A percentile compares a stretch with the other conserved stretches of the same genome.
Evolutionary conservation across 1,140 invertebrate genomes (phyloP).

Genomic region (Cecropterus lyciades): DNA sequence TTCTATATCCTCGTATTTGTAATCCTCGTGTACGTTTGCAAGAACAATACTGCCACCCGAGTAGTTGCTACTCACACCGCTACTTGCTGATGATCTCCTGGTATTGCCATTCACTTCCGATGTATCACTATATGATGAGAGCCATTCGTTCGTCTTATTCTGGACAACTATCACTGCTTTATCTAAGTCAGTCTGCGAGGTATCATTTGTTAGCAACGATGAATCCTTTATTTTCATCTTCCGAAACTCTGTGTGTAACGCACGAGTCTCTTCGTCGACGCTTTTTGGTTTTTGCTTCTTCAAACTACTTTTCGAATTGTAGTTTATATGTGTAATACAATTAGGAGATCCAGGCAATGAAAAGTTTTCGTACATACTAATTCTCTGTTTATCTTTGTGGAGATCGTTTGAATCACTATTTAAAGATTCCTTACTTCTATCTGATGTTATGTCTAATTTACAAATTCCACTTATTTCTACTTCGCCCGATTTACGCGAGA

Average conservation of each 20-base stretch:
- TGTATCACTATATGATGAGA: slow-evolving; percentile 52
- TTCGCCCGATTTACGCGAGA: slow-evolving; percentile 52
- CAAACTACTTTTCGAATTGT: slow-evolving; percentile 67
- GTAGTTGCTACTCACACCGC: slow-evolving; percentile 73
- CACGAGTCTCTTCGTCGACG: slow-evolving; percentile 18
- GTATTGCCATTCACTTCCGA: slow-evolving; percentile 57
- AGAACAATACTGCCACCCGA: slow-evolving; percentile 69
- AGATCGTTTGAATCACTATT: slow-evolving; percentile 29
- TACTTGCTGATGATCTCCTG: slow-evolving; percentile 73
- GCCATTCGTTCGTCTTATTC: slow-evolving; percentile 73
- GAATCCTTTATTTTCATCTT: slow-evolving; percentile 43
- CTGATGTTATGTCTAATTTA: slow-evolving; percentile 60
- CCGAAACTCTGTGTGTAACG: slow-evolving; percentile 37
- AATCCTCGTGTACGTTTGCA: slow-evolving; percentile 88
- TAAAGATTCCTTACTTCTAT: slow-evolving; percentile 41
- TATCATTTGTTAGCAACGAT: slow-evolving; percentile 51
- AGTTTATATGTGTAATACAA: slow-evolving; percentile 71
- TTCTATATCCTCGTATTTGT: slow-evolving; percentile 90
- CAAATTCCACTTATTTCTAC: slow-evolving; percentile 72
- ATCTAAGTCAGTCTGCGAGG: slow-evolving; percentile 55
- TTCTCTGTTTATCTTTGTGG: slow-evolving; percentile 44
- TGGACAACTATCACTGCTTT: slow-evolving; percentile 65
- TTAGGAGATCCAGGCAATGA: slow-evolving; percentile 71
- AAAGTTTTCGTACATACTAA: slow-evolving; percentile 72
- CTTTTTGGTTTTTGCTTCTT: slow-evolving; percentile 47